These are phyloP conservation scores for Gavia stellata DNA, from an alignment of 2,113 vertebrate genomes.

Conservation along the genomic window DNA sequence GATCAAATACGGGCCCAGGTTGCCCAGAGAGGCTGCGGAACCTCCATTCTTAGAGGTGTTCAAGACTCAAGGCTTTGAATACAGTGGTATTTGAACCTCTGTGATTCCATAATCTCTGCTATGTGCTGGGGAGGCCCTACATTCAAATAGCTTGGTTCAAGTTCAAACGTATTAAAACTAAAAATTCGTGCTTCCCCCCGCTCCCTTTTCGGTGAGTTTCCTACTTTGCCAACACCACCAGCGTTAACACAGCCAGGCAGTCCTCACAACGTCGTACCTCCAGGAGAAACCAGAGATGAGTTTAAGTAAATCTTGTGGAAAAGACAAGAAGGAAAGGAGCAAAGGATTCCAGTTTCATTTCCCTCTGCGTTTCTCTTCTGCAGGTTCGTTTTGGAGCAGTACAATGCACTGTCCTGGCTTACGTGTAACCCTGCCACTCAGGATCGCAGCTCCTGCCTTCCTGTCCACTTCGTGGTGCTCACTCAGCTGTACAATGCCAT, in stretches of 20 bases:
- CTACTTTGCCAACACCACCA: rapidly evolving
- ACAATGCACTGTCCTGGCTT: conserved; percentile 89
- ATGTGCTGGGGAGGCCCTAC: rapidly evolving
- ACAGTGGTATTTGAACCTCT: too few relatives aligned
- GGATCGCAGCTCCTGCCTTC: conserved; percentile 98
- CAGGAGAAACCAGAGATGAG: neutral
- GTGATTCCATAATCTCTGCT: rapidly evolving
- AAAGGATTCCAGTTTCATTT: neutral
- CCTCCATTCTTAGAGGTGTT: neutral
- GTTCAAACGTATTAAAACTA: neutral
- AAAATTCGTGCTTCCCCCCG: neutral
- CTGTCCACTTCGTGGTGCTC: conserved; percentile 95
- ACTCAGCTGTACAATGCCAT: conserved; percentile 98
- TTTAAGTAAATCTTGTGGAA: neutral
- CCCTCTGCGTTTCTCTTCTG: neutral
- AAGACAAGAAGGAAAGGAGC: neutral
- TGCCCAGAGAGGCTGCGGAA: neutral
- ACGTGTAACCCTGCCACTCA: conserved; percentile 96
- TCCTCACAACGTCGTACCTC: rapidly evolving
- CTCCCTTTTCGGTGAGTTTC: neutral
- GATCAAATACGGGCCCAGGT: neutral
- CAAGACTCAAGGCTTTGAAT: neutral
- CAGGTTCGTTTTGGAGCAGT: conserved; percentile 96
- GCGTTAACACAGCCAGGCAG: neutral
- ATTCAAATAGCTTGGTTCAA: neutral